phyloP scores from a whole-genome alignment of 2,888 invertebrate species.

The Pheosia tremula region DNA sequence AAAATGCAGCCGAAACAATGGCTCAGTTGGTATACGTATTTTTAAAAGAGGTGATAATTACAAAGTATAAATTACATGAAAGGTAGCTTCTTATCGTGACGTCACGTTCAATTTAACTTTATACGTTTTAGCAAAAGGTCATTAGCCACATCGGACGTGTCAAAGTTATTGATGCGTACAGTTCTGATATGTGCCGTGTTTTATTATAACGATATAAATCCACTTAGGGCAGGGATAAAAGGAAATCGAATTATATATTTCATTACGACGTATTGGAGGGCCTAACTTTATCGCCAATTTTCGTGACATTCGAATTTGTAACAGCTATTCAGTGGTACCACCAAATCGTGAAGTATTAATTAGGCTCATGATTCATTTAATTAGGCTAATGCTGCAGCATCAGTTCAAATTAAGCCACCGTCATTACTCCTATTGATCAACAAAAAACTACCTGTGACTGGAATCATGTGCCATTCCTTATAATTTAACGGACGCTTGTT shows the following conservation, averaged over 20 bases:
- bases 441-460: too few relatives aligned
- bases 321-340: constrained; percentile 16
- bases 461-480: too few relatives aligned
- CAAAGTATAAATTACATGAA: constrained; percentile 7
- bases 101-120: constrained; percentile 8
- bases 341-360: constrained; percentile 11
- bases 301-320: constrained; percentile 10
- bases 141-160: constrained; percentile 21
- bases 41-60: background rate
- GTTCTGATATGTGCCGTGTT: constrained; percentile 55
- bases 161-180: constrained; percentile 47
- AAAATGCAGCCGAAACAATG: too few relatives aligned
- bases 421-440: too few relatives aligned
- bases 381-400: too few relatives aligned
- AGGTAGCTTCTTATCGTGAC: constrained; percentile 4
- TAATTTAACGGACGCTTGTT: too few relatives aligned
- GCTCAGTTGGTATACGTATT: background rate
- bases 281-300: constrained; percentile 22
- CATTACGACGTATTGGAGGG: constrained; percentile 54
- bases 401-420: too few relatives aligned
- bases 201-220: constrained; percentile 68
- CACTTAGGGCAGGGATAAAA: constrained; percentile 70
- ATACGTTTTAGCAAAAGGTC: constrained; percentile 14
- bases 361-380: background rate
- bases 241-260: constrained; percentile 75